Base-by-base conservation (phyloP, 2,113 vertebrate species). In the Gnathonemus longibarbis region DNA sequence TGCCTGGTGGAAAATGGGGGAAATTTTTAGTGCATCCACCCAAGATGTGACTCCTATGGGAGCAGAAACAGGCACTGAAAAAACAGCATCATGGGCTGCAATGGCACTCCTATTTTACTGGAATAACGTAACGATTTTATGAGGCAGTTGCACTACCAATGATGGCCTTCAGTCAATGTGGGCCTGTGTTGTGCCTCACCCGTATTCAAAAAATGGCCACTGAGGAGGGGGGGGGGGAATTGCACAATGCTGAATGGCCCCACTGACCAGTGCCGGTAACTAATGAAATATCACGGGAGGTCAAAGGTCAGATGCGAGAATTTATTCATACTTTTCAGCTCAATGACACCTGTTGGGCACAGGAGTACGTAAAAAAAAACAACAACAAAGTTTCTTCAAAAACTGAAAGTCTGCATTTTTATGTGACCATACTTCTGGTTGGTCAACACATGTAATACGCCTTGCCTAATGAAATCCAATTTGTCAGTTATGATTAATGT, bases 1-100 rank as follows among this genome's bases (percentile, higher is more conserved):
- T 58, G 86, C 86, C 35, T 80, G 8, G 27, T 50, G 89, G 15
- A 56, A 66, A 80, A 80, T 21, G 46, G 66, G 80, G 58, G 87
- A 50, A 87, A 80, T 80, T 17, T 49, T 89, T 46, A 88, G 53
- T 85, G 90, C 89, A 90, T 80, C 87, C 50, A 48, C 88, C 80
- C 27, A 46, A 49, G 80, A 35, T 27, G 24, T 89, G 24, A 49
- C 1, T 53, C 49, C 4, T 13, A 35, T 21, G 77, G 87, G 88
- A 49, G 56, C 70, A 31, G 80, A 84, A 84, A 46, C 24, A 58
- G 52, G 50, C 39, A 13, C 19, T 7, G 24, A 31, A 42, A 35
- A 66, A 31, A 49, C 19, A 35, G n/a, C 27, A 70, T 24, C 35
- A 39, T 35, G 5, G 50, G 52, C 11, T 58, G 39, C 56, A 42